Percentiles rank a stretch among this genome's conserved stretches.
Conservation (phyloP, 2,797 vertebrate genomes). For the Spinus pinus region DNA sequence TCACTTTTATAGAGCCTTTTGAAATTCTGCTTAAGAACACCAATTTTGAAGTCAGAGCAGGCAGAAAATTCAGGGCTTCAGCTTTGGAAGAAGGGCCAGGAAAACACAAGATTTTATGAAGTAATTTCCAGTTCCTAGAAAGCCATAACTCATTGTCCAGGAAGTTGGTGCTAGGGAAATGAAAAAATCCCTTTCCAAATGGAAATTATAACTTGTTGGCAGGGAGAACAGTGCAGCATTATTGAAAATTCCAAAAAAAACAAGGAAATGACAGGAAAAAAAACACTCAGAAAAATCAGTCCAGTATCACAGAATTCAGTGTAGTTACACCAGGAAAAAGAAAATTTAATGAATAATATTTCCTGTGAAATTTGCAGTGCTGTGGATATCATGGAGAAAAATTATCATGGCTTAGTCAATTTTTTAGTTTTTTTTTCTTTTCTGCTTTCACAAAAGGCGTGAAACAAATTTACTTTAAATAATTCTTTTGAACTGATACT, state of each 20-base stretch:
- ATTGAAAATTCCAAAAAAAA: background rate
- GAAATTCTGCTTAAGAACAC: background rate
- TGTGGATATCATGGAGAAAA: background rate
- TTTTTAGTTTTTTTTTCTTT: background rate
- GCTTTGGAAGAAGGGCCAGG: background rate
- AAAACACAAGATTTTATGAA: background rate
- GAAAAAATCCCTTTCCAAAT: background rate
- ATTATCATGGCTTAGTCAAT: background rate
- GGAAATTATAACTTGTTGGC: background rate
- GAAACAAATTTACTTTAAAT: background rate
- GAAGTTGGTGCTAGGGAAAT: background rate
- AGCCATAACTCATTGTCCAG: background rate
- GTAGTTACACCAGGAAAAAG: background rate
- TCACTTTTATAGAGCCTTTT: background rate
- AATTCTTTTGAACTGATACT: background rate
- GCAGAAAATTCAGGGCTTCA: background rate
- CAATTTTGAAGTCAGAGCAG: background rate
- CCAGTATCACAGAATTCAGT: background rate
- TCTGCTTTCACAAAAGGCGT: background rate
- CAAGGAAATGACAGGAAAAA: background rate
- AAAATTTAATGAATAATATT: background rate
- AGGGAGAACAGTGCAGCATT: rapidly evolving
- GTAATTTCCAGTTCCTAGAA: background rate
- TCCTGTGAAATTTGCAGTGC: background rate
- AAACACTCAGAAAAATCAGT: background rate